phyloP scores from a whole-genome alignment of 2,113 vertebrate genomes.

The Rhea americana region DNA sequence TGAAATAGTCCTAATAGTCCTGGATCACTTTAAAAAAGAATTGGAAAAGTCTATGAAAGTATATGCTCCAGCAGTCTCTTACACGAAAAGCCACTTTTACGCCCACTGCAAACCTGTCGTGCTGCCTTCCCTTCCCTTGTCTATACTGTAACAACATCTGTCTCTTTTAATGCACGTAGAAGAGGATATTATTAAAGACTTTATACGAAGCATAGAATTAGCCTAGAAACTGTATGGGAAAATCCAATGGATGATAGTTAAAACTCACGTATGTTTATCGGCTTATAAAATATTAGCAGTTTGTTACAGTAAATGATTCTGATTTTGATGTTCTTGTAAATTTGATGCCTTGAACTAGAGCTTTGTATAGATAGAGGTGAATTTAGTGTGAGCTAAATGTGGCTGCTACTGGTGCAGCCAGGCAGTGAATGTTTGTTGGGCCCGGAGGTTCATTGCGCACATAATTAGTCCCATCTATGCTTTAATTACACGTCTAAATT shows the following conservation, averaged over 20 bases:
- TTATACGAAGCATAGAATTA: neutral
- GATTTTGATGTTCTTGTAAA: slow-evolving; percentile 48
- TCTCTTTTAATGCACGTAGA: neutral
- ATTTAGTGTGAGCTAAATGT: neutral
- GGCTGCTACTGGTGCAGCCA: neutral
- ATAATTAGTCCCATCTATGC: neutral
- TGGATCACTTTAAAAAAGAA: neutral
- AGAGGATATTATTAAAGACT: neutral
- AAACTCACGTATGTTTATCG: neutral
- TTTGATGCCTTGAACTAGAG: neutral
- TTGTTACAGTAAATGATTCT: neutral
- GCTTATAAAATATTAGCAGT: neutral
- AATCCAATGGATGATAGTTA: neutral
- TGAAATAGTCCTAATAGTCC: neutral
- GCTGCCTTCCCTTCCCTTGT: neutral
- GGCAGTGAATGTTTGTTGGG: neutral
- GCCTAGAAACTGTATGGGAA: neutral
- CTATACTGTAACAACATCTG: neutral
- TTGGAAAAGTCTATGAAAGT: neutral
- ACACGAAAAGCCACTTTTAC: neutral
- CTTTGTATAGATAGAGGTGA: neutral
- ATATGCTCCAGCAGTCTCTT: neutral
- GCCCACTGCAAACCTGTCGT: neutral
- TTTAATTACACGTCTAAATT: neutral
- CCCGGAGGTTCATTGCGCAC: neutral